Base-by-base conservation (phyloP, 53 echinoderm and acorn worm genomes). In the Mesocentrotus franciscanus region DNA sequence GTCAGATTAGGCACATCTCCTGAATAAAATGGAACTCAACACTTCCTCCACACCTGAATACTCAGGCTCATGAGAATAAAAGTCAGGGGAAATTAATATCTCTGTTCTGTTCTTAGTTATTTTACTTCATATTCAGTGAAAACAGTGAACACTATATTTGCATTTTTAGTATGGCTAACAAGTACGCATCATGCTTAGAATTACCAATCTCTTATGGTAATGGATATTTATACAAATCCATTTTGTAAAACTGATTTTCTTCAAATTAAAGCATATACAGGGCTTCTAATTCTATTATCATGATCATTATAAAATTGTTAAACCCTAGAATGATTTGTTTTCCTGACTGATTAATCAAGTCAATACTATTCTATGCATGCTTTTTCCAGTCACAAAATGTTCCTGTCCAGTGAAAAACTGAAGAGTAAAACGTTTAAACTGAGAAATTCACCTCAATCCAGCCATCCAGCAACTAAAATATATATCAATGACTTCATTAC, bases 41-140 rank as follows among this genome's bases (percentile, higher is more conserved):
- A 87, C 58, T 87, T 84, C 84, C 84, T 22, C 20, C 17, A 84
- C 84, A 84, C 84, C 84, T 84, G 58, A 57, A 57, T 87, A 58
- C 29, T 87, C 27, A 58, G 13, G 15, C 56, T 58, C 87, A 87
- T 58, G 87, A 58, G 58, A 57, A 87, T 58, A n/a, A 49, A 14
- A 1, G 78, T 34, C 78, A 84, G 84, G 18, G 84, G 49, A 84
- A 20, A 6, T 33, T 7, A 68, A 68, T 68, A 68, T 68, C 24
- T 8, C 7, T 68, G 26, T 68, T 68, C 22, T 22, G 68, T 68
- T 68, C 24, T 62, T 62, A n/a, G n/a, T 62, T 9, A 32, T 75
- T n/a, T 66, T 30, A 13, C 27, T 11, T 33, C 14, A 78, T 30
- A 78, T 33, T 78, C 78, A 78, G 12, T 78, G 10, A 78, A 68